Evolutionary conservation across 2,113 vertebrate species (phyloP).

Genomic region (Periophthalmodon schlosseri): DNA sequence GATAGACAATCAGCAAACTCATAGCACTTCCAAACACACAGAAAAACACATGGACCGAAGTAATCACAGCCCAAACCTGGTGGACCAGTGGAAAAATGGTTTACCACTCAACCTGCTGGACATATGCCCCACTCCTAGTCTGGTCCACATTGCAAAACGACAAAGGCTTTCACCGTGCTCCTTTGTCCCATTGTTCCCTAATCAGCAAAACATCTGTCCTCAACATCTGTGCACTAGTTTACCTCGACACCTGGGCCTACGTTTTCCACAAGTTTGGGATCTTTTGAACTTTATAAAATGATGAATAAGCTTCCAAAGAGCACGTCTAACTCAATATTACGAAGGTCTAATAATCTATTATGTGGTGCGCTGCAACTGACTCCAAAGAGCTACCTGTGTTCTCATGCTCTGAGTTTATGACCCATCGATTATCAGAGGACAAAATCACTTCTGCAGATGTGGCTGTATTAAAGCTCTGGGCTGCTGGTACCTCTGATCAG

Average conservation of each 20-base stretch:
- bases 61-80: background rate
- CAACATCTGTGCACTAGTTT: background rate
- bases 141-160: background rate
- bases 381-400: background rate
- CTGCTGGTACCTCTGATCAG: background rate
- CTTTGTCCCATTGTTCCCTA: constrained; percentile 35
- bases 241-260: constrained; percentile 17
- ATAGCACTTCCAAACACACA: background rate
- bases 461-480: background rate
- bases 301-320: background rate
- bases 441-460: constrained; percentile 14
- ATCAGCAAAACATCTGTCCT: constrained; percentile 54
- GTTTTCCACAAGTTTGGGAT: constrained; percentile 13
- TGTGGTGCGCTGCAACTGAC: background rate
- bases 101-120: background rate
- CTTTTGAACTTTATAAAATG: background rate
- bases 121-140: background rate
- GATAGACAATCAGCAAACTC: background rate
- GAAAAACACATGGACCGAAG: background rate
- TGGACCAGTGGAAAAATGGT: background rate
- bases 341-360: background rate
- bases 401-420: constrained; percentile 9
- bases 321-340: background rate
- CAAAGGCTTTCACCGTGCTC: background rate
- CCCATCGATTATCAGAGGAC: constrained; percentile 20